These are phyloP conservation scores for Zaprionus lineosus DNA, from an alignment of 2,888 invertebrate genomes.

Conservation along the genomic window DNA sequence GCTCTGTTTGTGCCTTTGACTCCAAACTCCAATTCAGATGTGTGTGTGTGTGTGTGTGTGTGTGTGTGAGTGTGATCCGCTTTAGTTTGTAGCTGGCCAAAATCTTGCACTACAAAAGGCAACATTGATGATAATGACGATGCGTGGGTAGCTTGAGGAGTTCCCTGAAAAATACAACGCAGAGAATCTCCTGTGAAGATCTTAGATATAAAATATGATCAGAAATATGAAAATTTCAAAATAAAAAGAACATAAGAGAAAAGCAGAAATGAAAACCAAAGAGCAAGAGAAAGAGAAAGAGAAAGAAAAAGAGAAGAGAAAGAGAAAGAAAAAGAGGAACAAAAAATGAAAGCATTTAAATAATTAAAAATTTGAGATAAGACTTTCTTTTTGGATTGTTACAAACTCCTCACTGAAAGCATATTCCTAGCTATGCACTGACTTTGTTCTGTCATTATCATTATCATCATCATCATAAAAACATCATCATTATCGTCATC, in stretches of 20 bases:
- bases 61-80: constrained; percentile 55
- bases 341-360: background rate
- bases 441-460: constrained; percentile 31
- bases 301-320: too few species aligned
- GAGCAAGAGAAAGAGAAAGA: too few species aligned
- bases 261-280: too few species aligned
- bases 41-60: constrained; percentile 26
- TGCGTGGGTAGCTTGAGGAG: constrained; percentile 44
- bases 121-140: constrained; percentile 42
- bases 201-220: background rate
- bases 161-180: background rate
- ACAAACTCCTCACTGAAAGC: constrained; percentile 19
- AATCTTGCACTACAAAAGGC: constrained; percentile 60
- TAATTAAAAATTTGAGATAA: background rate
- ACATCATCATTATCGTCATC: constrained; percentile 9
- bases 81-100: constrained; percentile 52
- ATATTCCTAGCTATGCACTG: constrained; percentile 36
- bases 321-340: too few species aligned
- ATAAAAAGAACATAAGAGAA: too few species aligned
- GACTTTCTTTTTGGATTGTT: background rate
- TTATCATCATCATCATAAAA: background rate
- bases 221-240: too few species aligned
- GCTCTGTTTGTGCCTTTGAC: constrained; percentile 1
- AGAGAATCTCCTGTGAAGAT: too few species aligned
- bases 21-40: constrained; percentile 20